These are phyloP conservation scores for Mirza zaza DNA, from an alignment of 2,113 vertebrate genomes.

Conservation along the genomic window DNA sequence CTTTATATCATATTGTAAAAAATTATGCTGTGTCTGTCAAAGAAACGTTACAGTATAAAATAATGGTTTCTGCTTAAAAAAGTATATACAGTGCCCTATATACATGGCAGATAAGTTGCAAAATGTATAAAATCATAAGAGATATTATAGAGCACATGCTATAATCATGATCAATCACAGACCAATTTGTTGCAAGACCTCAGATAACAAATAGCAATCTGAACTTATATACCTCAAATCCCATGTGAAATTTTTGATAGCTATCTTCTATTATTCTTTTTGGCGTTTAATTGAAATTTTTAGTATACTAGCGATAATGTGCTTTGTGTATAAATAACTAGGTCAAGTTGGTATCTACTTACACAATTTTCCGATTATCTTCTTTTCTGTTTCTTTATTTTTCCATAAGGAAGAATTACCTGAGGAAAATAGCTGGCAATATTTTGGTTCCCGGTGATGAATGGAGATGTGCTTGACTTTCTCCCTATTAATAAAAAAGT, in stretches of 20 bases:
- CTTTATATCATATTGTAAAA: background rate
- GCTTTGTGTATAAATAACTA: background rate
- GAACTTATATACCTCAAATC: background rate
- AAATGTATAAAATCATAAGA: background rate
- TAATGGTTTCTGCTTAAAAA: background rate
- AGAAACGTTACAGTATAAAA: background rate
- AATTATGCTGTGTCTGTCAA: background rate
- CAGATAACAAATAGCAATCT: background rate
- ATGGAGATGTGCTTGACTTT: background rate
- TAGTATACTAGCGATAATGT: background rate
- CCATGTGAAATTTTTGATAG: background rate
- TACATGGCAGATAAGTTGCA: background rate
- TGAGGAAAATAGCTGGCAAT: background rate
- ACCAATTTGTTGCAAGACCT: background rate
- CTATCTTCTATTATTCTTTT: background rate
- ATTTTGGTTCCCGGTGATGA: background rate
- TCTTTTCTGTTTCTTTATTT: background rate
- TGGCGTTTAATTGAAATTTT: background rate
- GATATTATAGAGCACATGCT: background rate
- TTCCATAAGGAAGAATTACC: background rate
- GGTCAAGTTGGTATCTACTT: background rate
- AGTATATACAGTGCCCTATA: background rate
- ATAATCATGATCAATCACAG: background rate
- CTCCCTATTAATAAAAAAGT: slow-evolving; percentile 39
- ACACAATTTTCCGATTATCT: background rate